Evolutionary conservation across 1,140 invertebrate species (phyloP).

Genomic region (Temnothorax nylanderi): DNA sequence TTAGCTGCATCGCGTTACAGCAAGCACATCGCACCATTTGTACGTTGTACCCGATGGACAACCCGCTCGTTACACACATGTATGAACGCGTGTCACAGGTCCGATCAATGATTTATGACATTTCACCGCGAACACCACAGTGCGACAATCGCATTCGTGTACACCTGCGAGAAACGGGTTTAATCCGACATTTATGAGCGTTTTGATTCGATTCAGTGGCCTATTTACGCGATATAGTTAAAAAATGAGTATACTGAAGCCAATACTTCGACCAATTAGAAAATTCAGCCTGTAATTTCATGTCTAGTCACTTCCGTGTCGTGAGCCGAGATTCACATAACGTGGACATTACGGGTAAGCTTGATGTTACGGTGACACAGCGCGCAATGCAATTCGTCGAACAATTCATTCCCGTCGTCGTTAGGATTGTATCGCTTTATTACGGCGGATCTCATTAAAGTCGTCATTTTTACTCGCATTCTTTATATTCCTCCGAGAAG

Average conservation of each 20-base stretch:
- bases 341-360: neutral
- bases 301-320: neutral
- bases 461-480: neutral
- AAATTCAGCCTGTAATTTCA: constrained; percentile 4
- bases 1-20: neutral
- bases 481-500: neutral
- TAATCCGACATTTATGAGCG: constrained; percentile 16
- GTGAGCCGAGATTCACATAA: neutral
- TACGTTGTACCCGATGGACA: neutral
- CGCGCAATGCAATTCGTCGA: neutral
- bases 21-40: neutral
- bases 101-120: constrained; percentile 49
- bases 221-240: neutral
- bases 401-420: neutral
- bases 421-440: constrained; percentile 19
- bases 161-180: neutral
- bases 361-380: neutral
- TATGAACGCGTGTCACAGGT: neutral
- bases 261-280: neutral
- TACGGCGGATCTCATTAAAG: constrained; percentile 1
- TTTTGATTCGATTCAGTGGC: neutral
- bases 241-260: neutral
- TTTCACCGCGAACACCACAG: constrained; percentile 8
- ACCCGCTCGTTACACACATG: neutral
- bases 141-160: neutral